A percentile compares a stretch with the other conserved stretches of the same genome.
These are phyloP conservation scores for Odocoileus virginianus DNA, from an alignment of 2,113 vertebrate species.

Conservation along the genomic window DNA sequence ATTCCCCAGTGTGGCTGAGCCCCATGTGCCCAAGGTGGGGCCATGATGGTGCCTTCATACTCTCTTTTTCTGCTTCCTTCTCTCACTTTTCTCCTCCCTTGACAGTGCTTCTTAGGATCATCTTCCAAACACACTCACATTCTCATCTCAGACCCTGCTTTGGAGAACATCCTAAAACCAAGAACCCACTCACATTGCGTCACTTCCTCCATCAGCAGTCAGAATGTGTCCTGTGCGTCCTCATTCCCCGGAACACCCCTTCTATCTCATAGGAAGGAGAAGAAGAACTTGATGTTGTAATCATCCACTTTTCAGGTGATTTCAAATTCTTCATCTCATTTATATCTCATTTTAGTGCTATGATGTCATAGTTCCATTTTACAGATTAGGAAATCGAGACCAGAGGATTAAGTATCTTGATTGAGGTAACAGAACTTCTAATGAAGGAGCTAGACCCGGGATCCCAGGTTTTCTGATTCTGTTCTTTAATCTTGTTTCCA, in stretches of 20 bases:
- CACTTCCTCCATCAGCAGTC: not conserved
- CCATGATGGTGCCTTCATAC: not conserved
- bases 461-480: not conserved
- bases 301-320: not conserved
- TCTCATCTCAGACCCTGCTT: not conserved
- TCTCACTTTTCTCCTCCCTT: not conserved
- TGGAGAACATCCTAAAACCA: not conserved
- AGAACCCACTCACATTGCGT: not conserved
- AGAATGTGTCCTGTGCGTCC: not conserved
- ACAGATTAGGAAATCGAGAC: not conserved
- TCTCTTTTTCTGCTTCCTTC: not conserved
- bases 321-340: not conserved
- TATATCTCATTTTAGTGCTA: not conserved
- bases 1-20: not conserved
- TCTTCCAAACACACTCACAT: not conserved
- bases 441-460: not conserved
- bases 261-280: not conserved
- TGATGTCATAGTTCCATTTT: not conserved
- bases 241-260: not conserved
- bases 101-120: not conserved
- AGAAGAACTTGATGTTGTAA: not conserved
- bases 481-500: not conserved
- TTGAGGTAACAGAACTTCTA: not conserved
- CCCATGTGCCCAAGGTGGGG: not conserved
- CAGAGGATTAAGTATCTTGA: not conserved